Conservation (phyloP, 1,140 invertebrate species). For the Drosophila parvula region DNA sequence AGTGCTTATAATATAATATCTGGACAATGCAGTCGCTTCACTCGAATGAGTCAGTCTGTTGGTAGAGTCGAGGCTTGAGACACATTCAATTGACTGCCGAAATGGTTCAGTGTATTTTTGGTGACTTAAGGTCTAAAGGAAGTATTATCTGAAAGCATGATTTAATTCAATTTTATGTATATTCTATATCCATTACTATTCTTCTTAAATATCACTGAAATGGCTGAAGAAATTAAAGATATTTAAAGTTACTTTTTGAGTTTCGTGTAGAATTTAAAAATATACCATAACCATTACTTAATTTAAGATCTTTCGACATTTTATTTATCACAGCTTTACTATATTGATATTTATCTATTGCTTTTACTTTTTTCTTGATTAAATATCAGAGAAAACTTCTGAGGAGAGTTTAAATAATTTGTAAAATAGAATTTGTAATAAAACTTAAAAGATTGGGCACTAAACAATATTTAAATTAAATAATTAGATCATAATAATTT, state of each 20-base stretch:
- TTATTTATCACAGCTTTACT: no score
- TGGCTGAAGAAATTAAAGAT: background rate
- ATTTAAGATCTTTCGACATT: background rate
- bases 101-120: background rate
- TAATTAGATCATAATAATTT: no score
- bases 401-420: no score
- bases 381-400: no score
- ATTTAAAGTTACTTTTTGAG: no score
- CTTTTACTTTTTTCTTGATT: no score
- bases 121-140: background rate
- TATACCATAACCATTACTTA: background rate
- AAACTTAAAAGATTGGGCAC: no score
- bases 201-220: background rate
- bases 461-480: no score
- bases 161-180: background rate
- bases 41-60: slow-evolving; percentile 25
- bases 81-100: background rate
- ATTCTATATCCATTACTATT: background rate
- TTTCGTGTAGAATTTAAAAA: background rate
- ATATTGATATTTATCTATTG: no score
- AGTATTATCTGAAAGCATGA: no score
- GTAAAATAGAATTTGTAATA: no score
- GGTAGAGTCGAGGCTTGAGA: background rate
- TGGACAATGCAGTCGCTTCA: slow-evolving; percentile 43
- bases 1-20: slow-evolving; percentile 12